Conservation (phyloP, 2,113 vertebrate genomes). For the Podiceps cristatus region DNA sequence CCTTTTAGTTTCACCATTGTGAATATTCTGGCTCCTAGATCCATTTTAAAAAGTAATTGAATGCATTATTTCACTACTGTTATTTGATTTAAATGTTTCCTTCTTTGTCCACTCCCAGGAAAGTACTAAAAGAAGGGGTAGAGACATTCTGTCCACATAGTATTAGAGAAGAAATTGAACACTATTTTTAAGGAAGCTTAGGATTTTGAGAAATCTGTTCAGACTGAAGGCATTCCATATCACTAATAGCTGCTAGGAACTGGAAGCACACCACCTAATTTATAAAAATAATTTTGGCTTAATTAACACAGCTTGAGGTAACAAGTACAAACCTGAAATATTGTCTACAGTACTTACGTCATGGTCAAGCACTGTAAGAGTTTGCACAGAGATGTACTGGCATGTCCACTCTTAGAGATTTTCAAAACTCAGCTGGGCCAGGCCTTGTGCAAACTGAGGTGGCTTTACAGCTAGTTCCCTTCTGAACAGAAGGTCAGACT, state of each 20-base stretch:
- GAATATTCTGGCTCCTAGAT: background rate
- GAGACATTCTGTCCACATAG: fast-evolving
- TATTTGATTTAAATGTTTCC: background rate
- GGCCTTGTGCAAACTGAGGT: background rate
- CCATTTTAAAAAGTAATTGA: background rate
- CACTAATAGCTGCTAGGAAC: background rate
- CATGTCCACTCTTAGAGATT: background rate
- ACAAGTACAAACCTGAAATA: background rate
- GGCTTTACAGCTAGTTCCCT: background rate
- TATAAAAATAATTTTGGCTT: background rate
- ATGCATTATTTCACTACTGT: background rate
- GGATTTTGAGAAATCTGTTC: background rate
- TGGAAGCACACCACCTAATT: background rate
- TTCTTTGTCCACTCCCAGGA: background rate
- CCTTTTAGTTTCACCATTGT: background rate
- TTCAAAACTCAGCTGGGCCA: background rate
- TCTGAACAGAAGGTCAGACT: background rate
- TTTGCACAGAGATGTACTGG: background rate
- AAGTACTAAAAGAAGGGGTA: background rate
- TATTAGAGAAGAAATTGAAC: background rate
- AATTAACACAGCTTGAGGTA: background rate
- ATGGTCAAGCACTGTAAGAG: background rate
- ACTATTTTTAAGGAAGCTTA: background rate
- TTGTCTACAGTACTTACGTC: background rate
- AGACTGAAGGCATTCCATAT: background rate